Conservation (phyloP, 2,888 invertebrate species). For the Poecilobothrus nobilitatus region DNA sequence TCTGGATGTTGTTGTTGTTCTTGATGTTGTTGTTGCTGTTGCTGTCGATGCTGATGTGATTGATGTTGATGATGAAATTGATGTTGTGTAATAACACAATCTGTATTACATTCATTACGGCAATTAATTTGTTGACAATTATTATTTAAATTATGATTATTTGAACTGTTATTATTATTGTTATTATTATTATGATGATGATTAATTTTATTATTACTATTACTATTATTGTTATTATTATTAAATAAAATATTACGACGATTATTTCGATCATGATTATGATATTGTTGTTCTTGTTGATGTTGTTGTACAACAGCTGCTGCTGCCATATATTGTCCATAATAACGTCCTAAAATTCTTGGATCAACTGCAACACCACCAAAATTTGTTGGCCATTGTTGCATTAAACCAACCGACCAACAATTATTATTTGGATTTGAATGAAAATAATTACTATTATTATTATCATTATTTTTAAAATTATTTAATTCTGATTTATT, state of each 20-base stretch:
- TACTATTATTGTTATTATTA: conserved; percentile 8
- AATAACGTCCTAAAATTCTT: conserved; percentile 38
- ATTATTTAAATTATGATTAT: neutral
- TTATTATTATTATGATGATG: conserved; percentile 2
- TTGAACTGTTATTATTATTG: neutral
- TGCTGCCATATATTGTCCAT: conserved; percentile 41
- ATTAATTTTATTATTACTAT: conserved; percentile 4
- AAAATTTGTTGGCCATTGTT: conserved; percentile 28
- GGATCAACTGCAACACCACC: conserved; percentile 32
- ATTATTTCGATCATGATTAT: neutral
- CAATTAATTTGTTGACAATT: too few species aligned
- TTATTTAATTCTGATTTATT: neutral
- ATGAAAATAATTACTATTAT: neutral
- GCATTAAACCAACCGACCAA: conserved; percentile 27
- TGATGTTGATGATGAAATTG: neutral
- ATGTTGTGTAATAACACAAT: too few species aligned
- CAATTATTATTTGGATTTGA: conserved; percentile 9
- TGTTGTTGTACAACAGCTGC: conserved; percentile 28
- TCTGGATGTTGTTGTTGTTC: neutral
- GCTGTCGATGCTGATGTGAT: conserved; percentile 5
- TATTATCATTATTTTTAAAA: conserved; percentile 12
- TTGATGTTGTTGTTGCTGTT: conserved; percentile 4
- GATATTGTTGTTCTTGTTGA: conserved; percentile 8
- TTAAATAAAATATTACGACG: conserved; percentile 1
- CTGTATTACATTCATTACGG: neutral